phyloP scores from a whole-genome alignment of 1,140 invertebrate genomes.

The Drosophila lowei region DNA sequence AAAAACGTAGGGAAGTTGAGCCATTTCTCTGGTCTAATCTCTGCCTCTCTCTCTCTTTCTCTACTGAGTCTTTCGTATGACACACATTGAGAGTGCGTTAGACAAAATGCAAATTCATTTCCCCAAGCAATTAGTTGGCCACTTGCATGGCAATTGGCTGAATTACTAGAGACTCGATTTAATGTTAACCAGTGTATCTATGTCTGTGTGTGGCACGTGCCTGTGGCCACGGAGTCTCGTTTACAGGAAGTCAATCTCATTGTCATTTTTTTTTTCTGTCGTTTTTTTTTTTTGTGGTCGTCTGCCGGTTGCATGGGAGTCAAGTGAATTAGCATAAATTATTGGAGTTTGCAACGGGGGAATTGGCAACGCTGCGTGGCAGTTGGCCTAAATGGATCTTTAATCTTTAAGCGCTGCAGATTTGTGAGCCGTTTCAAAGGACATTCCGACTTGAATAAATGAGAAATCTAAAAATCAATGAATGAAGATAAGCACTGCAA shows the following conservation, averaged over 20 bases:
- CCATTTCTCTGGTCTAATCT: background rate
- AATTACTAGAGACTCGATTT: slow-evolving; percentile 61
- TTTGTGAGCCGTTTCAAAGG: background rate
- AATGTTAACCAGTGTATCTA: slow-evolving; percentile 35
- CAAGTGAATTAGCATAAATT: slow-evolving; percentile 62
- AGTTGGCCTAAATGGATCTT: slow-evolving; percentile 28
- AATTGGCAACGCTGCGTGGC: background rate
- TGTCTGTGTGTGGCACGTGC: slow-evolving; percentile 17
- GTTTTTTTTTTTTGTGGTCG: slow-evolving; percentile 17
- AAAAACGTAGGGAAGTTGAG: too few relatives aligned
- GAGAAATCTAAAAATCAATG: too few relatives aligned
- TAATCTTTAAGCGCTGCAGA: slow-evolving; percentile 16
- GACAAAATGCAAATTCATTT: slow-evolving; percentile 46
- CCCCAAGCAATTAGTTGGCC: slow-evolving; percentile 66
- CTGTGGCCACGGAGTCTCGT: slow-evolving; percentile 14
- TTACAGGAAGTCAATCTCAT: slow-evolving; percentile 57
- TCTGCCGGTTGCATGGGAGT: slow-evolving; percentile 25
- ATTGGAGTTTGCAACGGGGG: slow-evolving; percentile 18
- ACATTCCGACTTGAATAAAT: too few relatives aligned
- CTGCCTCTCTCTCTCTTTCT: background rate
- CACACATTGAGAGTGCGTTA: slow-evolving; percentile 38
- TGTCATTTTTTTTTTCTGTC: slow-evolving; percentile 1
- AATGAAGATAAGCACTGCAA: too few relatives aligned
- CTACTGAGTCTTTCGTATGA: too few relatives aligned
- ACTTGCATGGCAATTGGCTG: slow-evolving; percentile 66